Conservation (phyloP, 2,797 vertebrate species). For the Sebastes itinus region DNA sequence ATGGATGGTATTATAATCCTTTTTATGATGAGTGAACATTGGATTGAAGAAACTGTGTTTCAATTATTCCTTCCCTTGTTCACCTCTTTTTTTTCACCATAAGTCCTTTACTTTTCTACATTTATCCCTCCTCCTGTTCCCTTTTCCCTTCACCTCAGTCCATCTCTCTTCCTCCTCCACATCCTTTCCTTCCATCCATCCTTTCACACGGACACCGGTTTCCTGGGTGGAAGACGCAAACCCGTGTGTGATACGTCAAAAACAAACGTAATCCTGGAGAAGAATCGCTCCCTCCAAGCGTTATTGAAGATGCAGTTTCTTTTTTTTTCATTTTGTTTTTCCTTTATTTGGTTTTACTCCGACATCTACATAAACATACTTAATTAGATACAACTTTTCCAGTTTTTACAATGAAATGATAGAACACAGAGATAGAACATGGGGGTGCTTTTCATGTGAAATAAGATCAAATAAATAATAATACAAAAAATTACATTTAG, state of each 20-base stretch:
- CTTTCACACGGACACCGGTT: background rate
- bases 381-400: too few relatives aligned
- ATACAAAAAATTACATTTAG: too few relatives aligned
- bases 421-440: too few relatives aligned
- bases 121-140: background rate
- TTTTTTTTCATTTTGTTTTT: too few relatives aligned
- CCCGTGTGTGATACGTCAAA: too few relatives aligned
- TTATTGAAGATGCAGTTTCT: background rate
- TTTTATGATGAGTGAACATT: background rate
- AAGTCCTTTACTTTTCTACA: background rate
- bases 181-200: background rate
- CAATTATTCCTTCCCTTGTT: background rate
- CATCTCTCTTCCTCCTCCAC: background rate
- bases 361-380: too few relatives aligned
- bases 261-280: too few relatives aligned
- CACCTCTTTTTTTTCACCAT: background rate
- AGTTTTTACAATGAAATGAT: too few relatives aligned
- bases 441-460: too few relatives aligned
- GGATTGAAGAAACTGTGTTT: background rate
- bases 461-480: too few relatives aligned
- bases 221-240: background rate
- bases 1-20: background rate
- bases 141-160: background rate
- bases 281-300: background rate
- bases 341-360: too few relatives aligned